Evolutionary conservation across 2,888 invertebrate genomes (phyloP).

Genomic region (Spialia ferax): DNA sequence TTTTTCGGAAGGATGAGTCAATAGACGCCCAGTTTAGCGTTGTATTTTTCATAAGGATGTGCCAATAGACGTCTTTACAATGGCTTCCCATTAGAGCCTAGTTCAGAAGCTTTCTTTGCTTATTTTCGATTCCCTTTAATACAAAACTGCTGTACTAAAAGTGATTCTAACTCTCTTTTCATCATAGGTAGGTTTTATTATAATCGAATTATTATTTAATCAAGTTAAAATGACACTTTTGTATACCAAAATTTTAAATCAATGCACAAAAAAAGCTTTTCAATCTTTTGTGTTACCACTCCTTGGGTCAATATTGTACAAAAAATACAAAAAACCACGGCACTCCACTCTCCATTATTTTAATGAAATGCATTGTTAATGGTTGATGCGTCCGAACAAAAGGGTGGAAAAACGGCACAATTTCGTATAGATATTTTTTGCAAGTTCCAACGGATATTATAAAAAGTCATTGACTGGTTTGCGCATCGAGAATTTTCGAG

Average conservation of each 20-base stretch:
- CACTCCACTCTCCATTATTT: conserved; percentile 34
- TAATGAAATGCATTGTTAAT: conserved; percentile 39
- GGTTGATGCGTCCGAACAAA: conserved; percentile 30
- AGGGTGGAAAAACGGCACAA: conserved; percentile 25
- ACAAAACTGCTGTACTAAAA: too few relatives aligned
- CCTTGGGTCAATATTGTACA: conserved; percentile 29
- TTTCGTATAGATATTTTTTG: conserved; percentile 11
- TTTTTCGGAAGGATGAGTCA: too few relatives aligned
- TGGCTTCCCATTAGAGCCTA: too few relatives aligned
- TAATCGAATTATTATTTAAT: neutral
- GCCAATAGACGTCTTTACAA: too few relatives aligned
- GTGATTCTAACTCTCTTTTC: too few relatives aligned
- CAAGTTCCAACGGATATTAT: neutral
- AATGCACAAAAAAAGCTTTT: neutral
- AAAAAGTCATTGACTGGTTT: neutral
- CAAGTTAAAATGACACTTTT: neutral
- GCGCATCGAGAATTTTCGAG: neutral
- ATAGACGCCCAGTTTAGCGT: too few relatives aligned
- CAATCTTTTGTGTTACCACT: conserved; percentile 12
- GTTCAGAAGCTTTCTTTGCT: too few relatives aligned
- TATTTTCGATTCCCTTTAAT: too few relatives aligned
- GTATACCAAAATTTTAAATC: neutral
- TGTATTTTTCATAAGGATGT: too few relatives aligned
- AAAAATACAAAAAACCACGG: conserved; percentile 21
- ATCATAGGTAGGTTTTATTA: too few relatives aligned